Base-by-base conservation (phyloP, 2,113 vertebrate species). In the Potamarius usumacintae region DNA sequence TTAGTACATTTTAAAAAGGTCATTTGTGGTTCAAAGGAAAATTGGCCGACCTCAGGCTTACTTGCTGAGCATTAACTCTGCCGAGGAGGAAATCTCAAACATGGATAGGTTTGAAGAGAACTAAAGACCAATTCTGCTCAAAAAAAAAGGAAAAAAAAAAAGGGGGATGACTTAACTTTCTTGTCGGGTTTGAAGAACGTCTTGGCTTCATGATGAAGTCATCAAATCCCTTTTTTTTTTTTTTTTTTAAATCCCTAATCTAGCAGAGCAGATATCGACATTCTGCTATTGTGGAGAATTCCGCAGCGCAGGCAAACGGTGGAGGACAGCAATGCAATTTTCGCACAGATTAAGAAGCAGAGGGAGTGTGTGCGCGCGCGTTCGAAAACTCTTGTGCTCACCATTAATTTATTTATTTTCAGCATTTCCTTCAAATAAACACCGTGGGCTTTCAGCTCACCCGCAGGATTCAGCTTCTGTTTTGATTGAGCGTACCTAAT, bases 281-380 rank as follows among this genome's bases (percentile, higher is more conserved):
- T 85, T 89, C 53, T 42, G 42, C 84, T 82, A 90, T 91, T 92
- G 92, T 90, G 85, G 22, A 85, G 34, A 76, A 91, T 92, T 91
- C 87, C 72, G 67, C 87, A 82, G 67, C 30, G 82, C 89, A 90
- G 89, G 90, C 87, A 89, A 74, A 67, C 17, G 62, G 27, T 18
- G 78, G 88, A 91, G 90, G 89, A 92, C 89, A 90, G 89, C 87
- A 22, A 81, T 55, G 88, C 92, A 91, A 89, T 88, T 91, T 91
- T 83, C 85, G 83, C 82, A 86, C 86, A 86, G 88, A 91, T 91
- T 91, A 90, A 85, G 55, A 77, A 27, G 84, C 60, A 79, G 10
- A 50, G 20, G 60, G 27, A 11, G 12, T 34, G 34, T 52, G 10
- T 14, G 14, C 60, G 25, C 83, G 18, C 0, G 14, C 52, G 25